Evolutionary conservation across 2,888 invertebrate genomes (phyloP).

Genomic region (Coecobrya sp.): DNA sequence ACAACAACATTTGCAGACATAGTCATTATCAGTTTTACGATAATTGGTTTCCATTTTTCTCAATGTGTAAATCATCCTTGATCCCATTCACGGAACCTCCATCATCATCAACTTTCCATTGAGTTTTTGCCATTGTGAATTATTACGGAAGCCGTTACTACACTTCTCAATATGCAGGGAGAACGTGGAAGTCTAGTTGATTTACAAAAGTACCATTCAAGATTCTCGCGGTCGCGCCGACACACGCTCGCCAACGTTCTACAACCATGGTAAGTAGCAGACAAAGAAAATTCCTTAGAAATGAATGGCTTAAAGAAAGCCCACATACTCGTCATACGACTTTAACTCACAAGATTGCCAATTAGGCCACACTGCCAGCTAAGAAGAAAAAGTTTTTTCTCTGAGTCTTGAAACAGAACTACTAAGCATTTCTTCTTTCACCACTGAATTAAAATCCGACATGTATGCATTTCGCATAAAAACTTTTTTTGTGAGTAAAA

Average conservation of each 20-base stretch:
- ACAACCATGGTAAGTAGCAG: constrained; percentile 71
- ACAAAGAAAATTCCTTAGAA: neutral
- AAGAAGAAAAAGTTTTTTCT: neutral
- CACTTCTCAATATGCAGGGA: constrained; percentile 92
- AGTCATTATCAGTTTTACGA: constrained; percentile 32
- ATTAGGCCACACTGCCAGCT: neutral
- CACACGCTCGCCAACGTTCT: constrained; percentile 97
- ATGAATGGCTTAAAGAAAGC: neutral
- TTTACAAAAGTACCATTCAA: constrained; percentile 95
- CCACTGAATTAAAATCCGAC: neutral
- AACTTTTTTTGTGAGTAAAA: neutral
- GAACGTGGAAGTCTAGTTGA: constrained; percentile 97
- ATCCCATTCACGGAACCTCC: neutral
- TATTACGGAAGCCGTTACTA: neutral
- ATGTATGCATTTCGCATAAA: neutral
- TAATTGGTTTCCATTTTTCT: constrained; percentile 15
- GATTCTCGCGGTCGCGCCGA: constrained; percentile 94
- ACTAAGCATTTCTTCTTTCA: neutral
- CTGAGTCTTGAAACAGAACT: neutral
- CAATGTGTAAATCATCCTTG: neutral
- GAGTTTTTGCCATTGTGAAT: constrained; percentile 2
- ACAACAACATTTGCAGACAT: neutral
- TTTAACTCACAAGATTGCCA: constrained; percentile 29
- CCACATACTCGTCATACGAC: neutral
- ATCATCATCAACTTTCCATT: neutral